These are phyloP conservation scores for Augochlorella aurata DNA, from an alignment of 2,888 invertebrate species.

Conservation along the genomic window DNA sequence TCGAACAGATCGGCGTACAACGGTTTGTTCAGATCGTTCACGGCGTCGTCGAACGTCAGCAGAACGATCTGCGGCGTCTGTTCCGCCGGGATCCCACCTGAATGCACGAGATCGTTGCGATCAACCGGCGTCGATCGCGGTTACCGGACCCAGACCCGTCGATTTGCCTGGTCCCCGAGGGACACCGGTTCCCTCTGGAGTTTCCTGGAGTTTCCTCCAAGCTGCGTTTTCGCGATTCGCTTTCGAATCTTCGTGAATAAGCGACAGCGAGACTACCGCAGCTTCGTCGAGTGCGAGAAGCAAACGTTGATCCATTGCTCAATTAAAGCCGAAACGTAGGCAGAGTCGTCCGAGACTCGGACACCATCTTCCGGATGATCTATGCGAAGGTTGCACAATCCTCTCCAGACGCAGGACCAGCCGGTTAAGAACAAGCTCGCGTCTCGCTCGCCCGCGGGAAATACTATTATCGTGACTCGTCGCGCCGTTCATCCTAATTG, in stretches of 20 bases:
- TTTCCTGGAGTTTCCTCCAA: not conserved
- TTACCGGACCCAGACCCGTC: not conserved
- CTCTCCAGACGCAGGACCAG: conserved; percentile 31
- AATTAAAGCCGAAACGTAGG: conserved; percentile 17
- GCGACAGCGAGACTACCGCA: too few species aligned
- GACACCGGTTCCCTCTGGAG: not conserved
- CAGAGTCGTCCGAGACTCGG: conserved; percentile 20
- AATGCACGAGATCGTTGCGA: conserved; percentile 36
- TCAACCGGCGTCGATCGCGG: not conserved
- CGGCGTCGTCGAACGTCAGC: conserved; percentile 96
- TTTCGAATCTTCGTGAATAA: not conserved
- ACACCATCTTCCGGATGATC: conserved; percentile 43
- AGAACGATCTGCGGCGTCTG: conserved; percentile 95
- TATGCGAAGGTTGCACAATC: conserved; percentile 44
- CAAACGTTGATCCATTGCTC: conserved; percentile 6
- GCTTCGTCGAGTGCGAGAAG: not conserved
- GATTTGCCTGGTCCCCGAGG: not conserved
- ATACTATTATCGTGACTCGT: conserved; percentile 32
- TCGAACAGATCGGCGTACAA: conserved; percentile 94
- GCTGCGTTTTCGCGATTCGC: too few species aligned
- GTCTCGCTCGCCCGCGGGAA: conserved; percentile 3
- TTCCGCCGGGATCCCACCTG: conserved; percentile 81
- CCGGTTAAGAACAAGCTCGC: not conserved
- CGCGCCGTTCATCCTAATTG: not conserved
- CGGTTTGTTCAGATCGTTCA: conserved; percentile 96